Evolutionary conservation across 2,888 invertebrate species (phyloP), one percentile per base, ranked within the genome.

Genomic region (Orchestes rusci): DNA sequence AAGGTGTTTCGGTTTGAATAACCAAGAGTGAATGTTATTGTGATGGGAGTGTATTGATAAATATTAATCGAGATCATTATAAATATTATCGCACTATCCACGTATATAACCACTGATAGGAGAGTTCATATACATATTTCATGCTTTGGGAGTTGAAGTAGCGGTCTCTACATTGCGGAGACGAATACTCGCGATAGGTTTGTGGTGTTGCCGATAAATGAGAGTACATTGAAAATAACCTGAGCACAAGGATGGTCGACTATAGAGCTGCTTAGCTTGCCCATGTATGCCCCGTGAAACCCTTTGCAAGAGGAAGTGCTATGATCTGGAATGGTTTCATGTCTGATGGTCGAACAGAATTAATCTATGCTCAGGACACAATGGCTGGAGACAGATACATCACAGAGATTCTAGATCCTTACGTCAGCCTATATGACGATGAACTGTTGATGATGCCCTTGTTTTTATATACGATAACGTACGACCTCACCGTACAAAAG

Each of bases 71-170:
- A n/a, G n/a, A n/a, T n/a, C n/a, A n/a, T n/a, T n/a, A n/a, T n/a
- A n/a, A n/a, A n/a, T n/a, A n/a, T n/a, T n/a, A n/a, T n/a, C n/a
- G n/a, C n/a, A n/a, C n/a, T n/a, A n/a, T n/a, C n/a, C n/a, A n/a
- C n/a, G n/a, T n/a, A n/a, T n/a, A n/a, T n/a, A n/a, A n/a, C n/a
- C n/a, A n/a, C n/a, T n/a, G n/a, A n/a, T n/a, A n/a, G n/a, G n/a
- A n/a, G n/a, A n/a, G n/a, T n/a, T n/a, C n/a, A n/a, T n/a, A n/a
- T n/a, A 23, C 8, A 23, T 23, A 8, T 8, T 5, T 23, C 23
- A 30, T 30, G 30, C 30, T 12, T 30, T 30, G 12, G 30, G 30
- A 30, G 12, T 30, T 30, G 10, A 30, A 30, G 30, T 30, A 30
- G 7, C 12, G 30, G 30, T 30, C 30, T 30, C 30, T 30, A 30